phyloP scores from a whole-genome alignment of 1,140 invertebrate genomes.

The Sycophaga agraensis region DNA sequence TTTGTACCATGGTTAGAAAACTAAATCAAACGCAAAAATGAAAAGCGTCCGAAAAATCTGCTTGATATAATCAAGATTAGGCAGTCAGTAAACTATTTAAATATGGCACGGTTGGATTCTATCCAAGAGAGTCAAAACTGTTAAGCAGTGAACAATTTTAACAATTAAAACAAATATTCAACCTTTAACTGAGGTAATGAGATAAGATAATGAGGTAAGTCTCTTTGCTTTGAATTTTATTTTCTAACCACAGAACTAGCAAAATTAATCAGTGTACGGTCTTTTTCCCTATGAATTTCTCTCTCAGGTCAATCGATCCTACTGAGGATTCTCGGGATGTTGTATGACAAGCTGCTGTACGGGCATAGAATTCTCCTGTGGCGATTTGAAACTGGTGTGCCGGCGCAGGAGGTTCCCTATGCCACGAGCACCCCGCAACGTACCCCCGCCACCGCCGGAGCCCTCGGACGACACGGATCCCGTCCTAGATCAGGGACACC shows the following conservation, averaged over 20 bases:
- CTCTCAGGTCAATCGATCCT: constrained; percentile 29
- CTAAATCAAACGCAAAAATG: not conserved
- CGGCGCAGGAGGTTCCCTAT: constrained; percentile 57
- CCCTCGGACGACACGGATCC: constrained; percentile 57
- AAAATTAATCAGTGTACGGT: not conserved
- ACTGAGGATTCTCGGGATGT: constrained; percentile 56
- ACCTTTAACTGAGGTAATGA: no score
- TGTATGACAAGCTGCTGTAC: constrained; percentile 57
- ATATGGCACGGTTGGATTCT: no score
- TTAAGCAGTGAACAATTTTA: no score
- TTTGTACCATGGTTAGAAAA: not conserved
- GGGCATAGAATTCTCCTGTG: constrained; percentile 56
- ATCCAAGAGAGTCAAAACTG: no score
- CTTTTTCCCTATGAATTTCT: not conserved
- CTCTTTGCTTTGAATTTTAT: not conserved
- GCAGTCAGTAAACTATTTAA: no score
- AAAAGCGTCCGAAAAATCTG: no score
- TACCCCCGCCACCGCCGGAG: constrained; percentile 57
- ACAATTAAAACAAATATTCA: no score
- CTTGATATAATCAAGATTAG: no score
- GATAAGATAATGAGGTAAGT: no score
- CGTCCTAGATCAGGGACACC: constrained; percentile 59
- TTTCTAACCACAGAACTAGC: constrained; percentile 2
- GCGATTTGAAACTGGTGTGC: constrained; percentile 60
- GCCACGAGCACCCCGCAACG: constrained; percentile 55